Evolutionary conservation across 1,140 invertebrate genomes (phyloP).

Genomic region (Adoxophyes honmai): DNA sequence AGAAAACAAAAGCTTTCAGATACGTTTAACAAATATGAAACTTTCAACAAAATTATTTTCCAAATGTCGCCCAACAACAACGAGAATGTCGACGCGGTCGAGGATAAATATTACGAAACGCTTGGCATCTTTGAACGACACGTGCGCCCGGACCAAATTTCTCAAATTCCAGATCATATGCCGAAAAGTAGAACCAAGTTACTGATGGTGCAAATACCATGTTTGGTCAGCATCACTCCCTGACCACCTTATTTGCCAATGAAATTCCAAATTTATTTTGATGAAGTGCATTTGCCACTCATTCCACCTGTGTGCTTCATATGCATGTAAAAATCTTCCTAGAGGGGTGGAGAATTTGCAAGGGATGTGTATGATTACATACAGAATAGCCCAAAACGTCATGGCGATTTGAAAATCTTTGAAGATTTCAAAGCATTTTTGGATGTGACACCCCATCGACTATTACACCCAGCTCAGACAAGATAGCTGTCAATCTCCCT

Average conservation of each 20-base stretch:
- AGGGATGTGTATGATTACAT: slow-evolving; percentile 41
- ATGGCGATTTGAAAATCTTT: too few species aligned
- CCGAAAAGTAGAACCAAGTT: too few species aligned
- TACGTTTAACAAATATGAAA: too few species aligned
- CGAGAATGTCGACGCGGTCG: too few species aligned
- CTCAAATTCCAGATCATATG: too few species aligned
- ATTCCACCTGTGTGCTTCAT: slow-evolving; percentile 46
- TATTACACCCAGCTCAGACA: slow-evolving; percentile 50
- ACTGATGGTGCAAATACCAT: slow-evolving; percentile 53
- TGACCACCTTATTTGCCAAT: slow-evolving; percentile 34
- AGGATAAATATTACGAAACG: too few species aligned
- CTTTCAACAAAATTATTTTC: too few species aligned
- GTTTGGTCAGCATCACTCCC: slow-evolving; percentile 49
- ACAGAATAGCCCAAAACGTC: slow-evolving; percentile 36
- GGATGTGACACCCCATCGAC: slow-evolving; percentile 43
- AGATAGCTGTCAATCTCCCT: too few species aligned
- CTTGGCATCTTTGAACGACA: too few species aligned
- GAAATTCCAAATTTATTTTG: slow-evolving; percentile 40
- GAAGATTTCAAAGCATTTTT: slow-evolving; percentile 42
- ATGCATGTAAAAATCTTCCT: slow-evolving; percentile 47
- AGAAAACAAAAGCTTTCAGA: too few species aligned
- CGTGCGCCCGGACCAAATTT: too few species aligned
- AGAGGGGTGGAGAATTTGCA: slow-evolving; percentile 28
- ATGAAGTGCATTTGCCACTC: slow-evolving; percentile 59
- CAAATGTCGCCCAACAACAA: too few species aligned